Conservation (phyloP, 2,888 invertebrate genomes). For the Augiades crinisus region DNA sequence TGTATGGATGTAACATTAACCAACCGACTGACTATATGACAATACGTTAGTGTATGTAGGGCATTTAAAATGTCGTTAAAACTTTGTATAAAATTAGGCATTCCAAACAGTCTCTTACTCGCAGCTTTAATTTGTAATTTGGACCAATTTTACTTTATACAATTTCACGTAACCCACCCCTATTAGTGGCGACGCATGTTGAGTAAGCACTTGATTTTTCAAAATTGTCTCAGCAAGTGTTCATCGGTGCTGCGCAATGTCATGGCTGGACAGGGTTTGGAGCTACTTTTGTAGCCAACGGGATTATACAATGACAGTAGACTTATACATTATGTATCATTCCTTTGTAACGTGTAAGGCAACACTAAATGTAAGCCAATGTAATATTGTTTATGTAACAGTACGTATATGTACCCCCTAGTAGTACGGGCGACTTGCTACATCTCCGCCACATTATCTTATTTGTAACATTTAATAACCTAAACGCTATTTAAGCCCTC, state of each 20-base stretch:
- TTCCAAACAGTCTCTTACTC: neutral
- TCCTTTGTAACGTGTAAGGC: conserved; percentile 57
- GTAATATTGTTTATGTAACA: conserved; percentile 37
- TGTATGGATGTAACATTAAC: neutral
- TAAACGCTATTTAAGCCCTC: too few species aligned
- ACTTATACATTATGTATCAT: conserved; percentile 49
- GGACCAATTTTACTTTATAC: conserved; percentile 6
- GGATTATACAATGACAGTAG: conserved; percentile 42
- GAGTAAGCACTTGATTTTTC: neutral
- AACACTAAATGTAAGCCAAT: conserved; percentile 60
- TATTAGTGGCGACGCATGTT: neutral
- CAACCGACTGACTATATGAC: neutral
- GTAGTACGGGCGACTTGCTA: conserved; percentile 5
- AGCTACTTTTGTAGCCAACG: conserved; percentile 53
- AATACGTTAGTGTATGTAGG: neutral
- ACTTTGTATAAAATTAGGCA: neutral
- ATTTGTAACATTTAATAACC: too few species aligned
- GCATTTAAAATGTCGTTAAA: conserved; percentile 15
- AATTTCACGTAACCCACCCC: neutral
- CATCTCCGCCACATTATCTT: neutral
- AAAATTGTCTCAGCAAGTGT: conserved; percentile 48
- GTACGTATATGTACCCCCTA: neutral
- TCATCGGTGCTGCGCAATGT: conserved; percentile 69
- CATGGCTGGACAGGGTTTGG: conserved; percentile 62
- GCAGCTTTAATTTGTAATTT: conserved; percentile 14